A percentile compares a stretch with the other conserved stretches of the same genome.
Evolutionary conservation across 92 coral and sea anemone species (phyloP).

Genomic region (Porites cylindrica): DNA sequence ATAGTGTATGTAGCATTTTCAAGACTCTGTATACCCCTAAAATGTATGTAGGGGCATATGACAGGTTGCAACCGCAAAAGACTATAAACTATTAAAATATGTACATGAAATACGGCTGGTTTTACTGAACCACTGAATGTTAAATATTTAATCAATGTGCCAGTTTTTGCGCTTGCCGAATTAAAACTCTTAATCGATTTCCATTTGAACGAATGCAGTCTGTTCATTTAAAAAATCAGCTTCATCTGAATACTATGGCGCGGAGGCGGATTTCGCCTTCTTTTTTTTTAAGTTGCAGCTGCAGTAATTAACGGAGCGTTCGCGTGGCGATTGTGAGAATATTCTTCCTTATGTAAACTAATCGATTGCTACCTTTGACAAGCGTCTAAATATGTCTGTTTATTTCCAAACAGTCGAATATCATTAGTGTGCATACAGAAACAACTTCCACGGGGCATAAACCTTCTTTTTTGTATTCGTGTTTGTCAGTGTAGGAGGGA

Average conservation of each 20-base stretch:
- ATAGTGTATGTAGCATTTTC: too few species aligned
- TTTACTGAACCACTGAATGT: constrained; percentile 14
- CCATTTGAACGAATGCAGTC: background rate
- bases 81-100: background rate
- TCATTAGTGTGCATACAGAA: background rate
- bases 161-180: background rate
- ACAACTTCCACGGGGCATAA: background rate
- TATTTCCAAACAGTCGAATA: background rate
- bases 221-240: background rate
- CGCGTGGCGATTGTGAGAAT: background rate
- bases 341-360: constrained; percentile 1
- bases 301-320: background rate
- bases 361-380: background rate
- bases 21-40: too few species aligned
- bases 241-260: too few species aligned
- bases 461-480: background rate
- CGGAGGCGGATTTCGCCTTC: background rate
- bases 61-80: constrained; percentile 11
- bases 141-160: constrained; percentile 15
- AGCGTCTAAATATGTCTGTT: background rate
- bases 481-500: background rate
- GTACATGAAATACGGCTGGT: constrained; percentile 21
- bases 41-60: background rate
- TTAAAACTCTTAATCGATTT: background rate
- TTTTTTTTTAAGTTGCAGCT: background rate